These are phyloP conservation scores for Gambelia wislizenii DNA, from an alignment of 2,797 vertebrate species.

Conservation along the genomic window DNA sequence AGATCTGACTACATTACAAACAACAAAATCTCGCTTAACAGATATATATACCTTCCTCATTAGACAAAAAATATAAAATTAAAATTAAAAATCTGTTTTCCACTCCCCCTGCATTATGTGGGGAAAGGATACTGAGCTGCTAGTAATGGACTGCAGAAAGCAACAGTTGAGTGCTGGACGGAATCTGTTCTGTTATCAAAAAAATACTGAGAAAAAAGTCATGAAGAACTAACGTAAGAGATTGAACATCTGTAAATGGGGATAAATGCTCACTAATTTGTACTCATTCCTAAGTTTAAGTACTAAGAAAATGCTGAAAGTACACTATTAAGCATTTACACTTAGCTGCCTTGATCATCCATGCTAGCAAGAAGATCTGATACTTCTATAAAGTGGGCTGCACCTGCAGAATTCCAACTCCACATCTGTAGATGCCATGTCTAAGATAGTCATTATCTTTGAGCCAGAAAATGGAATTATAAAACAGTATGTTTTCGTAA, in stretches of 20 bases:
- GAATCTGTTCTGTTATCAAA: not conserved
- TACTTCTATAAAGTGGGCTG: not conserved
- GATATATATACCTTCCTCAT: not conserved
- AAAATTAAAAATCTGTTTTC: not conserved
- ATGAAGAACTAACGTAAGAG: not conserved
- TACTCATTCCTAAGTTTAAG: not conserved
- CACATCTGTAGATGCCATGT: not conserved
- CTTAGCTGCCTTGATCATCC: not conserved
- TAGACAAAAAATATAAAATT: too few relatives aligned
- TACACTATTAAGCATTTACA: not conserved
- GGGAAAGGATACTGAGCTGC: not conserved
- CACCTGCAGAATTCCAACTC: not conserved
- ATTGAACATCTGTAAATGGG: not conserved
- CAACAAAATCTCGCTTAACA: not conserved
- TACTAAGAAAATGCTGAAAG: not conserved
- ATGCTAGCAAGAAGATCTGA: too few relatives aligned
- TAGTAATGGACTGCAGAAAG: not conserved
- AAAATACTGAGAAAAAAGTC: not conserved
- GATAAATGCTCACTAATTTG: not conserved
- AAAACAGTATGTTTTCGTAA: not conserved
- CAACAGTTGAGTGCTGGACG: not conserved
- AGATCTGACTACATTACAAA: not conserved
- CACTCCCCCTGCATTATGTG: not conserved
- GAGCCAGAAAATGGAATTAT: not conserved
- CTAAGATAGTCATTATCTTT: too few relatives aligned